Conservation (phyloP, 2,797 vertebrate genomes). For the Malurus leucopterus region DNA sequence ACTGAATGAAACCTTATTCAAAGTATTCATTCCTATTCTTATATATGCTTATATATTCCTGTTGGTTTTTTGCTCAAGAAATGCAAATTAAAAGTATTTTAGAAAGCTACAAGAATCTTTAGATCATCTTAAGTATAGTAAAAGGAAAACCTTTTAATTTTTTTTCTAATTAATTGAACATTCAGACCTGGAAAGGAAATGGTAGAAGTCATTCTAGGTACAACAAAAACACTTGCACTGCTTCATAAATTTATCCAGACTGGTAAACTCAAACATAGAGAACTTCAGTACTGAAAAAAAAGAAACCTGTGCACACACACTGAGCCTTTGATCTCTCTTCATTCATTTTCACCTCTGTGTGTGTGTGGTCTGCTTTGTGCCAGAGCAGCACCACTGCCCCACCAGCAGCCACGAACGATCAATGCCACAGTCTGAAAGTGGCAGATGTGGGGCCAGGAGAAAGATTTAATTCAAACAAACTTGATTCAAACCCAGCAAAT, state of each 20-base stretch:
- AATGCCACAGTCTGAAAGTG: background rate
- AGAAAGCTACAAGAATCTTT: background rate
- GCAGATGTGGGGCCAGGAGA: background rate
- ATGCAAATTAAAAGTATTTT: background rate
- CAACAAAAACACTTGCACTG: background rate
- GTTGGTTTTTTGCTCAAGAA: rapidly evolving
- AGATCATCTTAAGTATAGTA: background rate
- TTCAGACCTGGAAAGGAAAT: background rate
- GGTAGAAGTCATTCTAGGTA: background rate
- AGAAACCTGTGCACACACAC: rapidly evolving
- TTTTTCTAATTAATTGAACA: background rate
- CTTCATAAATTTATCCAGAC: background rate
- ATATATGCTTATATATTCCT: background rate
- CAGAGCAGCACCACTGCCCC: background rate
- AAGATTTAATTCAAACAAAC: background rate
- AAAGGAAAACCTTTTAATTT: background rate
- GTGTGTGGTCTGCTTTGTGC: background rate
- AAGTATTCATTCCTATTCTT: background rate
- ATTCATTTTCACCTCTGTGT: background rate
- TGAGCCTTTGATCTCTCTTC: background rate
- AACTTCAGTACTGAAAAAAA: background rate
- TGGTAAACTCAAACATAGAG: background rate
- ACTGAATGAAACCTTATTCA: background rate
- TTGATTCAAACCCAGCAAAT: background rate
- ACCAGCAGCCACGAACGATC: background rate